A percentile compares a stretch with the other conserved stretches of the same genome.
Conservation (phyloP, 1,140 invertebrate species). For the Sycobia sp. region DNA sequence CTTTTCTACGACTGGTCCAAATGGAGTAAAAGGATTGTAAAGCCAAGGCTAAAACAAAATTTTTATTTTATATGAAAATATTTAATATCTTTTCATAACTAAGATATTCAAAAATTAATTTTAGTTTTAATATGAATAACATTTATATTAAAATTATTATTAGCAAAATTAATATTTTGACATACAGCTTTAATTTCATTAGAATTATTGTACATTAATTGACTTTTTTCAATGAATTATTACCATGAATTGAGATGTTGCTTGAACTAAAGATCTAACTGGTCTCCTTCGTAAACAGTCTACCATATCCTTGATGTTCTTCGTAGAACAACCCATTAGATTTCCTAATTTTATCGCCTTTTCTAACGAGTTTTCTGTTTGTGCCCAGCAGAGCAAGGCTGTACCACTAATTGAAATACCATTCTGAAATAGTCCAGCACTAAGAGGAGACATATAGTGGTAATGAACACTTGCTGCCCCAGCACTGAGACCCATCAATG, state of each 20-base stretch:
- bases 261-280: constrained; percentile 61
- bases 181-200: neutral
- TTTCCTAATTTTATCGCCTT: constrained; percentile 71
- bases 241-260: constrained; percentile 59
- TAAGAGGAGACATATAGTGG: constrained; percentile 65
- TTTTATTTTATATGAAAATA: constrained; percentile 28
- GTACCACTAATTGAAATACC: constrained; percentile 82
- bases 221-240: constrained; percentile 16
- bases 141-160: too few relatives aligned
- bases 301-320: constrained; percentile 66
- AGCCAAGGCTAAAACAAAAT: constrained; percentile 50
- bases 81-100: constrained; percentile 60
- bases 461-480: constrained; percentile 66
- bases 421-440: constrained; percentile 54
- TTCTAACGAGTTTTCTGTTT: constrained; percentile 68
- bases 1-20: constrained; percentile 63
- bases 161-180: too few relatives aligned
- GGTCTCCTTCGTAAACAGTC: constrained; percentile 72
- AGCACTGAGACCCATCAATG: constrained; percentile 62
- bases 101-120: constrained; percentile 35
- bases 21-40: constrained; percentile 62
- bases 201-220: neutral
- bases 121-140: neutral
- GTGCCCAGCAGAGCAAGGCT: constrained; percentile 73
- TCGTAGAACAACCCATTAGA: constrained; percentile 72